Evolutionary conservation across 2,113 vertebrate species (phyloP).

Genomic region (Plecotus auritus): DNA sequence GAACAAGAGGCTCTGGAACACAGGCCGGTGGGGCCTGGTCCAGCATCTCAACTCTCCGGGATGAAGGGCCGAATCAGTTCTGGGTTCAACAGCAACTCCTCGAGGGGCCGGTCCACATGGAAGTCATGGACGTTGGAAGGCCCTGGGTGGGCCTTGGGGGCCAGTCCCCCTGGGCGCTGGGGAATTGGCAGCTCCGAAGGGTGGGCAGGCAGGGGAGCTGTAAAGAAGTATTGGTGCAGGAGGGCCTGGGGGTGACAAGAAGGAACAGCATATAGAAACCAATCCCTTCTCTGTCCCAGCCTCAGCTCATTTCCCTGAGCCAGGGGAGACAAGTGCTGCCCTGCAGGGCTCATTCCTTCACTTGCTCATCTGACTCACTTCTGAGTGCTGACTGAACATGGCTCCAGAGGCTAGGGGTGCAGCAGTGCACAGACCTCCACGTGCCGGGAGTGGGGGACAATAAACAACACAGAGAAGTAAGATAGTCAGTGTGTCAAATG

Average conservation of each 20-base stretch:
- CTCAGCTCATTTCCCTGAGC: neutral
- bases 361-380: neutral
- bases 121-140: conserved; percentile 84
- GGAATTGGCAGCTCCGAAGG: conserved; percentile 91
- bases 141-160: conserved; percentile 77
- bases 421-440: neutral
- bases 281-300: neutral
- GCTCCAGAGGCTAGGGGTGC: neutral
- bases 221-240: conserved; percentile 91
- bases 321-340: neutral
- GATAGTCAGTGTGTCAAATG: fast-evolving
- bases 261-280: neutral
- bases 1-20: neutral
- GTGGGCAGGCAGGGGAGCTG: conserved; percentile 88
- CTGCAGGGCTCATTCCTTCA: neutral
- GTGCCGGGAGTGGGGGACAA: fast-evolving
- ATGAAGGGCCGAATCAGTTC: conserved; percentile 77
- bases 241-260: conserved; percentile 81
- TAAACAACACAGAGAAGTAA: neutral
- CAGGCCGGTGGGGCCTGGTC: neutral
- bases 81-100: conserved; percentile 85
- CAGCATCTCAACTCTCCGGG: conserved; percentile 27
- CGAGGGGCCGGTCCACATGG: conserved; percentile 84
- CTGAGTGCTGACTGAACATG: neutral
- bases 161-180: conserved; percentile 78